Evolutionary conservation across 92 coral and sea anemone species (phyloP).

Genomic region (Virgularia gustaviana): DNA sequence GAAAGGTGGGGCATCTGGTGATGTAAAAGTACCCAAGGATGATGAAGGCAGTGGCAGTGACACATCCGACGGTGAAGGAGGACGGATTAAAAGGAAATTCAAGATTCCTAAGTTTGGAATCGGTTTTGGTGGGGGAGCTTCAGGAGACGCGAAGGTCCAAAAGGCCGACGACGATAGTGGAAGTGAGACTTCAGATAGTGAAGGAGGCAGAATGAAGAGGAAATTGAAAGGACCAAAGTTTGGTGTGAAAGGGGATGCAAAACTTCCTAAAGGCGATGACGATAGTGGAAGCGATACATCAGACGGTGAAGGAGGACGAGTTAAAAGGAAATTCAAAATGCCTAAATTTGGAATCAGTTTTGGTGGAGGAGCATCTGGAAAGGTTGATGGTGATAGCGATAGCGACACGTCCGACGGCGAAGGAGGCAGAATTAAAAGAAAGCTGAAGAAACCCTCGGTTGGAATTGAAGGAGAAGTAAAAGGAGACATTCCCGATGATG

Average conservation of each 20-base stretch:
- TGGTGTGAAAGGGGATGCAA: not conserved
- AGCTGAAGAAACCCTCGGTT: not conserved
- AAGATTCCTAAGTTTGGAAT: conserved; percentile 10
- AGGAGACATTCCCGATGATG: not conserved
- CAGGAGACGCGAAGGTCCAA: conserved; percentile 5
- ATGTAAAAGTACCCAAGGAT: not conserved
- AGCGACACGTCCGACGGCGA: conserved; percentile 5
- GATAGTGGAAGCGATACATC: conserved; percentile 21
- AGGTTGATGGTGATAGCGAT: not conserved
- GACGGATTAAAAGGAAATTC: conserved; percentile 9
- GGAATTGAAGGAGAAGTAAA: not conserved
- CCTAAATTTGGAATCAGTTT: conserved; percentile 19
- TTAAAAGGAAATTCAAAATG: conserved; percentile 16
- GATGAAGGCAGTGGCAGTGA: conserved; percentile 21
- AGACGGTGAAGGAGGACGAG: conserved; percentile 20
- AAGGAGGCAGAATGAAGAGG: not conserved
- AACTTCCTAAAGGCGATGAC: not conserved
- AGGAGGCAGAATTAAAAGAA: not conserved
- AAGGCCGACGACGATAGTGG: conserved; percentile 21
- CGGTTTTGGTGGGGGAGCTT: not conserved
- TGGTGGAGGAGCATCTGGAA: not conserved
- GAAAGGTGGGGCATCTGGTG: not conserved
- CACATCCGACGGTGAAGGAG: conserved; percentile 26
- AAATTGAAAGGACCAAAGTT: not conserved
- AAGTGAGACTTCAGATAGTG: conserved; percentile 14